Evolutionary conservation across 2,888 invertebrate species (phyloP).

Genomic region (Athripsodes cinereus): DNA sequence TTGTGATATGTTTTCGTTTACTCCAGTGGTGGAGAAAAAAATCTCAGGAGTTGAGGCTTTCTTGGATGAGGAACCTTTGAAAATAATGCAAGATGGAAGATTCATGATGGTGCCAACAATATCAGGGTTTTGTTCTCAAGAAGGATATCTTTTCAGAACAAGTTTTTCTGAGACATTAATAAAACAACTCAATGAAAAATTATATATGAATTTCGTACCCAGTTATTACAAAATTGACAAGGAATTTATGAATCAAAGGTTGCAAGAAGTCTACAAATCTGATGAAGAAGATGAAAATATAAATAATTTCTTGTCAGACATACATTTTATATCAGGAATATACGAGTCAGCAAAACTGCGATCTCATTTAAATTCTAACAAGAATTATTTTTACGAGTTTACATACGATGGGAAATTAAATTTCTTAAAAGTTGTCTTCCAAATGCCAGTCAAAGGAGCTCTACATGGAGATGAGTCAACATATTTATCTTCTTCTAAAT

Average conservation of each 20-base stretch:
- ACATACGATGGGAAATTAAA: constrained; percentile 10
- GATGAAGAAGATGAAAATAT: background rate
- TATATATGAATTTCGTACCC: constrained; percentile 14
- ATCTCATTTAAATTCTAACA: background rate
- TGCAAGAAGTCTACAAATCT: background rate
- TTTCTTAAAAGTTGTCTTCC: constrained; percentile 1
- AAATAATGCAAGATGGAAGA: constrained; percentile 38
- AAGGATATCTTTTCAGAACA: constrained; percentile 41
- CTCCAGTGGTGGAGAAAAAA: constrained; percentile 26
- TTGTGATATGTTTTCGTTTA: constrained; percentile 35
- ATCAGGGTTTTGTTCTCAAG: constrained; percentile 50
- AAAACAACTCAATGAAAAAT: background rate
- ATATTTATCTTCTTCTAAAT: constrained; percentile 3
- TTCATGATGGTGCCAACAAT: constrained; percentile 46
- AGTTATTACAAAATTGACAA: constrained; percentile 31
- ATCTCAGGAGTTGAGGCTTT: constrained; percentile 14
- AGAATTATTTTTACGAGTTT: constrained; percentile 14
- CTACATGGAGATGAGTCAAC: constrained; percentile 14
- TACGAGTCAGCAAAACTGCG: constrained; percentile 7
- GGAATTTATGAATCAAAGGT: constrained; percentile 18
- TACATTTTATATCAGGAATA: constrained; percentile 13
- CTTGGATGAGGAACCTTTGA: constrained; percentile 37
- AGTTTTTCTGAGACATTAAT: background rate
- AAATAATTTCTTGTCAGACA: constrained; percentile 15
- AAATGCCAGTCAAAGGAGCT: background rate